A percentile compares a stretch with the other conserved stretches of the same genome.
These are phyloP conservation scores for Eupithecia insigniata DNA, from an alignment of 2,888 invertebrate genomes.

Conservation along the genomic window DNA sequence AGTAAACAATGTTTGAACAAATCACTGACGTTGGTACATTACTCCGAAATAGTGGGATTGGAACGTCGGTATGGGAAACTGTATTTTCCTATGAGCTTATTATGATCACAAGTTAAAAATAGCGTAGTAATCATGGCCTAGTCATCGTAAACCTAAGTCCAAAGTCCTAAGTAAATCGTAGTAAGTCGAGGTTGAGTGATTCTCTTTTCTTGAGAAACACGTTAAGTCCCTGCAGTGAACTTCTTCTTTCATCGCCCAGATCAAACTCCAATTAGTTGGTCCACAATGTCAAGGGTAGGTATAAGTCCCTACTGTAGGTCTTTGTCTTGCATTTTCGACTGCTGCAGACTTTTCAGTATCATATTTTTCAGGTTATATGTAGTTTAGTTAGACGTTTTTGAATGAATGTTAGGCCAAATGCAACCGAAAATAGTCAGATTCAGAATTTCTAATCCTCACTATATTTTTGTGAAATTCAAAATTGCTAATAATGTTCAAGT, in stretches of 20 bases:
- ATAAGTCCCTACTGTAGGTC: too few species aligned
- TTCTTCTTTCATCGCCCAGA: background rate
- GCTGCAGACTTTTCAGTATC: background rate
- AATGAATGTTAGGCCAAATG: background rate
- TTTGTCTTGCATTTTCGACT: background rate
- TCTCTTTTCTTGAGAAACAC: background rate
- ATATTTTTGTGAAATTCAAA: background rate
- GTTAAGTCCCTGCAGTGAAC: background rate
- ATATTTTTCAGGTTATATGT: background rate
- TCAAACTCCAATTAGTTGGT: background rate
- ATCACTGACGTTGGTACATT: slow-evolving; percentile 33
- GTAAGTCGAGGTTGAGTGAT: background rate
- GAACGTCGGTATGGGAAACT: slow-evolving; percentile 6
- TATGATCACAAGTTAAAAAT: background rate
- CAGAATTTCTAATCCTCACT: background rate
- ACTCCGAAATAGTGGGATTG: slow-evolving; percentile 39
- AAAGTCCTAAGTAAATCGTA: slow-evolving; percentile 2
- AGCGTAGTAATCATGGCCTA: background rate
- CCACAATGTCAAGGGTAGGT: background rate
- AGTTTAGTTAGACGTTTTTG: background rate
- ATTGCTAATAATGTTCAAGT: background rate
- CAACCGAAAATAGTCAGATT: background rate
- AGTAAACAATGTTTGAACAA: slow-evolving; percentile 29
- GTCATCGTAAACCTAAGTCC: slow-evolving; percentile 1
- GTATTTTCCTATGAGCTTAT: slow-evolving; percentile 12